Evolutionary conservation across 2,888 invertebrate genomes (phyloP), one percentile per base, ranked within the genome.

Genomic region (Chaetogeoica ovagalla): DNA sequence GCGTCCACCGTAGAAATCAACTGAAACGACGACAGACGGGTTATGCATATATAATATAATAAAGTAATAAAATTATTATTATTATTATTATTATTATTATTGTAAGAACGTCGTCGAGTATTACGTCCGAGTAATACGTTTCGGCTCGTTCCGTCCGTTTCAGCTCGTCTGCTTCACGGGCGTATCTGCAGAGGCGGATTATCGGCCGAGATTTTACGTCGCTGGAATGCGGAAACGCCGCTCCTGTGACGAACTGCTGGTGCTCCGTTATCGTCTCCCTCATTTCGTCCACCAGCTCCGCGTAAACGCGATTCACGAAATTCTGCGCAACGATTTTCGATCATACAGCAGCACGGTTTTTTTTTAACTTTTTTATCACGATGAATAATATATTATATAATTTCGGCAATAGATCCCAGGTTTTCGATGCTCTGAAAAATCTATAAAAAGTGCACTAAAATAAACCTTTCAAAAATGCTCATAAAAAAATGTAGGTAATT

Each of bases 151-250:
- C 52, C 23, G 30, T 43, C 19, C 55, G 71, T 55, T 65, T n/a
- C 9, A 63, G 62, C 21, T 79, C 79, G 43, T 62, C 69, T 21
- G 79, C 79, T 71, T 79, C 79, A 57, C 63, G 70, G 57, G 79
- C 79, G 30, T 65, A 79, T 11, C 21, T 15, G 23, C 30, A 30
- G 30, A 1, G 30, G 30, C 30, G 30, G 30, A 57, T 9, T 39
- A 23, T 19, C 23, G 17, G 1, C n/a, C 15, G 39, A 5, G 30
- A 48, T 48, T 76, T 57, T 57, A 59, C n/a, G n/a, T 30, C 21
- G 19, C 3, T n/a, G 30, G 63, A 71, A 57, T 71, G 39, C 57
- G 79, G 70, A 71, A 79, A 71, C 63, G 13, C 48, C 4, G 30
- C 30, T 30, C 2, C 30, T 30, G 30, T 4, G 1, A 4, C 30